Percentiles rank a stretch among this genome's conserved stretches.
Conservation (phyloP, 2,888 invertebrate genomes). For the Meghimatium bilineatum region DNA sequence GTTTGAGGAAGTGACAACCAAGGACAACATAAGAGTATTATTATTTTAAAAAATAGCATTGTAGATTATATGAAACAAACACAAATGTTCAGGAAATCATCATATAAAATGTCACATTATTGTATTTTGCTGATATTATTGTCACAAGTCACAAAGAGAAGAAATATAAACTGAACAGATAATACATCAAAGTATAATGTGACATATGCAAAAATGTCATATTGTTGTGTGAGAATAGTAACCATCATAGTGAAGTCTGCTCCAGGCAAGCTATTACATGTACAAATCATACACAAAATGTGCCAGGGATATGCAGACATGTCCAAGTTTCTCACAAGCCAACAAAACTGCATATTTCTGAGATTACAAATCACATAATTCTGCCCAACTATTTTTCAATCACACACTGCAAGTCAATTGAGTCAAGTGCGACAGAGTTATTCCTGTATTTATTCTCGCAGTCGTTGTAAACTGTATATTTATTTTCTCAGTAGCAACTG, state of each 20-base stretch:
- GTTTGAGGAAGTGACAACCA: neutral
- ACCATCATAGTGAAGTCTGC: slow-evolving; percentile 8
- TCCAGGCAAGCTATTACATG: slow-evolving; percentile 17
- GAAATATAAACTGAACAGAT: slow-evolving; percentile 7
- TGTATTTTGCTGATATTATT: slow-evolving; percentile 16
- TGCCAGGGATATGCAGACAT: neutral
- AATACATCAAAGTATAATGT: slow-evolving; percentile 28
- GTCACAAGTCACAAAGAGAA: neutral
- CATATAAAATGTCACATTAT: slow-evolving; percentile 17
- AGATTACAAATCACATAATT: neutral
- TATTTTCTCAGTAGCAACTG: too few species aligned
- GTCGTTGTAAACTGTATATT: neutral
- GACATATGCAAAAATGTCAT: slow-evolving; percentile 30
- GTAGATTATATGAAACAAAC: slow-evolving; percentile 5
- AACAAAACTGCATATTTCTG: slow-evolving; percentile 33
- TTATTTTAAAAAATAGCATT: neutral
- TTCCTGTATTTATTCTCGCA: neutral
- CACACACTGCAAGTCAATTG: neutral
- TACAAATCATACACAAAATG: neutral
- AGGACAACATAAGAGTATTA: slow-evolving; percentile 25
- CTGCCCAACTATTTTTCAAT: neutral
- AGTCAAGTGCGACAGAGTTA: neutral
- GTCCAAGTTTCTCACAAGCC: neutral
- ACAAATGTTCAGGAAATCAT: slow-evolving; percentile 12
- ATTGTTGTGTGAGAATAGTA: neutral